Evolutionary conservation across 2,888 invertebrate genomes (phyloP).

Genomic region (Nephrocerus scutellatus): DNA sequence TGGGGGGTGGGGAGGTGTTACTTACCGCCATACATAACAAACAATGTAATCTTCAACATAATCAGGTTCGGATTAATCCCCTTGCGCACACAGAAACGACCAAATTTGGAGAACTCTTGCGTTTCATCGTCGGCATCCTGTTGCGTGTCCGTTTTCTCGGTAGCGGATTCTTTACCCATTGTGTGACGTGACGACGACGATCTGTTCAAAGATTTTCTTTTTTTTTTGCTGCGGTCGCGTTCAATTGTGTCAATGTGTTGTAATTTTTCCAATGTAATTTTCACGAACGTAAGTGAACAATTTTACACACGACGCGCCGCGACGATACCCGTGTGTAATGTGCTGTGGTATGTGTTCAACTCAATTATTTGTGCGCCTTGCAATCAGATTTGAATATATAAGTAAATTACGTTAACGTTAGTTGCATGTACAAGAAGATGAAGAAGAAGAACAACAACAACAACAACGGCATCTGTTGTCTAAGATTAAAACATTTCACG

Average conservation of each 20-base stretch:
- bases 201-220: no score
- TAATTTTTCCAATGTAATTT: conserved; percentile 2
- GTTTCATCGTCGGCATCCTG: conserved; percentile 31
- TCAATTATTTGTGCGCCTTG: neutral
- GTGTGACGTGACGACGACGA: no score
- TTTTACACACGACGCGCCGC: no score
- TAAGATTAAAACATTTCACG: no score
- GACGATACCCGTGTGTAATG: no score
- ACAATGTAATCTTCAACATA: conserved; percentile 73
- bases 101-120: conserved; percentile 38
- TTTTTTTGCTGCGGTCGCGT: conserved; percentile 8
- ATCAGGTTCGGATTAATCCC: conserved; percentile 70
- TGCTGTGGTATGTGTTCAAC: neutral
- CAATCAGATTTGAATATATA: no score
- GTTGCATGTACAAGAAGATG: conserved; percentile 5
- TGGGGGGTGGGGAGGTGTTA: conserved; percentile 14
- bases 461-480: conserved; percentile 8
- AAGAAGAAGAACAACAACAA: neutral
- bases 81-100: conserved; percentile 48
- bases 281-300: conserved; percentile 5
- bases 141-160: conserved; percentile 29
- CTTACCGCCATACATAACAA: conserved; percentile 74
- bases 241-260: neutral
- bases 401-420: no score
- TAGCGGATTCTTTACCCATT: conserved; percentile 42